Base-by-base conservation (phyloP, 1,140 invertebrate genomes). In the Carposina sasakii region DNA sequence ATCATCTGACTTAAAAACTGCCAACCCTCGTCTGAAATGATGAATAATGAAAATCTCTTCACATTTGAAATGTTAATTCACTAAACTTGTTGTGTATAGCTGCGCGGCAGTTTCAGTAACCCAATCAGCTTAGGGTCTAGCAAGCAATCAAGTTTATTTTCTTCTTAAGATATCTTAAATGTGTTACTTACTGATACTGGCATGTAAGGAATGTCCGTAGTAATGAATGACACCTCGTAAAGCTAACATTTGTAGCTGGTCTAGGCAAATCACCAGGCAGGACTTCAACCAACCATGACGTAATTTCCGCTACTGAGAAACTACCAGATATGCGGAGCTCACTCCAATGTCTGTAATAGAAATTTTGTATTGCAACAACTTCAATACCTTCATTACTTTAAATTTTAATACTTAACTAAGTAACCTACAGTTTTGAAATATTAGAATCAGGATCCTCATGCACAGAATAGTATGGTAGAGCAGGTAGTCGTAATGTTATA, bases 231-330 rank as follows among this genome's bases (percentile, higher is more conserved):
- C 63, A 69, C 19, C 77, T 60, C 12, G 63, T 67, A 52, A 81
- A 71, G 17, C 52, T 39, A 12, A 84, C 59, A 30, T 54, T 71
- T 15, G 58, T 44, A 12, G 74, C 57, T 12, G 81, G 77, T 47
- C 73, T 63, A 8, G 81, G 77, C 6, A 81, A 49, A 26, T 81
- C 73, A 3, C 71, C 70, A 8, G 81, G 76, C 9, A 84, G 45
- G 3, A 63, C 66, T 47, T 81, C 70, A 9, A 61, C 59, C 4
- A 84, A 54, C 79, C 79, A 84, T 3, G 76, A 73, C 10, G 75
- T 74, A 46, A 84, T 71, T 70, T 84, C 79, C 13, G 74, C 76
- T 8, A 78, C 76, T n/a, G 77, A 81, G 55, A 81, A 84, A 28
- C 62, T 71, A 20, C 79, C 79, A 3, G 69, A 54, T n/a, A 78